Percentiles rank a stretch among this genome's conserved stretches.
These are phyloP conservation scores for Agelastica alni DNA, from an alignment of 2,888 invertebrate genomes.

Conservation along the genomic window DNA sequence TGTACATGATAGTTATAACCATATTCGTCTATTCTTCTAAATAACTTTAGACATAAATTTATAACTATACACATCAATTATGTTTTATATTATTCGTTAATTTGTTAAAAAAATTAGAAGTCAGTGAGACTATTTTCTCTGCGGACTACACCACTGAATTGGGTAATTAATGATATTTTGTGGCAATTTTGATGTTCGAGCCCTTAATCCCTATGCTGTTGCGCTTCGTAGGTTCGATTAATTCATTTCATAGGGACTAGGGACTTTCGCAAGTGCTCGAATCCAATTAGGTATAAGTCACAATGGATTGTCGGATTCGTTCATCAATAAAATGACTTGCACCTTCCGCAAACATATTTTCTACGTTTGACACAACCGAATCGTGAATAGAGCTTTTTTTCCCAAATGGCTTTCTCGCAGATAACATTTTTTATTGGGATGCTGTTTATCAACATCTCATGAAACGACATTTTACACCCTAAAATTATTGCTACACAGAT, in stretches of 20 bases:
- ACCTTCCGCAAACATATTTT: constrained; percentile 38
- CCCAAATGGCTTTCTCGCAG: constrained; percentile 31
- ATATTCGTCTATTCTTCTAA: too few species aligned
- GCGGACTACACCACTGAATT: constrained; percentile 20
- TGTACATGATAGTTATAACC: too few species aligned
- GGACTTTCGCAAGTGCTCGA: constrained; percentile 45
- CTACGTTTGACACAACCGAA: constrained; percentile 44
- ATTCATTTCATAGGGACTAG: constrained; percentile 48
- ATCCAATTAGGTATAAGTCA: constrained; percentile 55
- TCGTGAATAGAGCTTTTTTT: constrained; percentile 47
- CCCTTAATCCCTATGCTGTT: constrained; percentile 39
- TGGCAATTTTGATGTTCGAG: constrained; percentile 50
- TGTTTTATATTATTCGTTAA: too few species aligned
- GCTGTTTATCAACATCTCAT: constrained; percentile 30
- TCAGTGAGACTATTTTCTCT: too few species aligned
- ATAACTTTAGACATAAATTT: too few species aligned
- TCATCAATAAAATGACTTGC: constrained; percentile 40
- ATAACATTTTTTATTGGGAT: constrained; percentile 32
- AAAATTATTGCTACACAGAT: constrained; percentile 8
- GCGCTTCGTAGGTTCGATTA: constrained; percentile 50
- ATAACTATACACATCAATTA: too few species aligned
- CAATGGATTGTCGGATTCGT: constrained; percentile 43
- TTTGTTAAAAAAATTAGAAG: too few species aligned
- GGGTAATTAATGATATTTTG: constrained; percentile 51
- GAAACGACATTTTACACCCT: constrained; percentile 32